phyloP scores from a whole-genome alignment of 2,113 vertebrate genomes.

The Acrocephalus kingi region DNA sequence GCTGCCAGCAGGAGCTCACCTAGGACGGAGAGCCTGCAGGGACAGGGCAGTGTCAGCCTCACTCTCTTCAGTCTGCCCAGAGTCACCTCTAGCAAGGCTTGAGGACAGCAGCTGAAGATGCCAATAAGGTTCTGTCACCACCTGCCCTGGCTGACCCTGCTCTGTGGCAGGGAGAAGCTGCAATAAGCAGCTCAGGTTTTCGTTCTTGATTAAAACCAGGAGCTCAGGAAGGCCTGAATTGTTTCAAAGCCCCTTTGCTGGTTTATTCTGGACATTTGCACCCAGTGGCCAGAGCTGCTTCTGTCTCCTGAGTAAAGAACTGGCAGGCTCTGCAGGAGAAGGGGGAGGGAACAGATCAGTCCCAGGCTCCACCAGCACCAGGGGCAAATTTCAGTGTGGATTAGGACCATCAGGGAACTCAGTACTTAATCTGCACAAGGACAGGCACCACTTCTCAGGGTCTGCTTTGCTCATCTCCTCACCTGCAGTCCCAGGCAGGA shows the following conservation, averaged over 20 bases:
- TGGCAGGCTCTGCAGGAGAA: not conserved
- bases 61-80: not conserved
- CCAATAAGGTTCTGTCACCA: conserved; percentile 28
- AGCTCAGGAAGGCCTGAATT: not conserved
- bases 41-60: not conserved
- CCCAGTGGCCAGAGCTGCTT: fast-evolving
- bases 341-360: not conserved
- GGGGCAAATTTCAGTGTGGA: fast-evolving
- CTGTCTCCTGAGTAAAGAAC: not conserved
- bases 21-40: not conserved
- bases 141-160: not conserved
- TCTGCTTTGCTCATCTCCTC: not conserved
- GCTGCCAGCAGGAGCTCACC: not conserved
- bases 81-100: not conserved
- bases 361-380: not conserved
- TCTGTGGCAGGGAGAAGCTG: not conserved
- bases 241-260: not conserved
- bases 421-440: not conserved
- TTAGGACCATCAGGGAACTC: not conserved
- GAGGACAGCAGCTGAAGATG: conserved; percentile 14
- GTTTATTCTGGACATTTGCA: not conserved
- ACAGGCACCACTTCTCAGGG: not conserved
- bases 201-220: not conserved
- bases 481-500: not conserved
- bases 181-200: not conserved